Conservation (phyloP, 2,797 vertebrate species). For the Salmo trutta region DNA sequence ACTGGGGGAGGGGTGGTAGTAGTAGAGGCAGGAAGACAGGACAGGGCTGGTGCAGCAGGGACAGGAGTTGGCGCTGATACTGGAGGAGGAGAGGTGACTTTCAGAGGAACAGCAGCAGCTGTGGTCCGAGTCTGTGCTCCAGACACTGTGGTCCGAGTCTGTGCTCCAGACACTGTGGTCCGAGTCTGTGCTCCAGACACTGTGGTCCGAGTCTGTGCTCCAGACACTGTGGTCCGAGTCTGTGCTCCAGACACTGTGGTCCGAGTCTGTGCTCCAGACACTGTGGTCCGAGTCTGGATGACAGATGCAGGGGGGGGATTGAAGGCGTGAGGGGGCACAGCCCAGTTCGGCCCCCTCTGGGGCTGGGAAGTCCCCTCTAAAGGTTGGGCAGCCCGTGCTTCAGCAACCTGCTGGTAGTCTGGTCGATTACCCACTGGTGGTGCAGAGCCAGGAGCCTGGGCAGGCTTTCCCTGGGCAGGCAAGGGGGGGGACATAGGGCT, state of each 20-base stretch:
- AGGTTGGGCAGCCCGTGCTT: conserved; percentile 64
- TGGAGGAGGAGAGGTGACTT: conserved; percentile 41
- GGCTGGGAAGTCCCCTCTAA: conserved; percentile 36
- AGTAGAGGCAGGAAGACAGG: conserved; percentile 43
- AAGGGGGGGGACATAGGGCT: conserved; percentile 80
- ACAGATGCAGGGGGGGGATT: conserved; percentile 50
- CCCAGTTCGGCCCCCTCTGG: conserved; percentile 38
- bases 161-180: not conserved
- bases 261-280: conserved; percentile 53
- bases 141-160: too few species aligned
- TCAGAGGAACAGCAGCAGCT: conserved; percentile 38
- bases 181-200: conserved; percentile 43
- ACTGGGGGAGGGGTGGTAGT: conserved; percentile 34
- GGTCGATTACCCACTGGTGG: conserved; percentile 77
- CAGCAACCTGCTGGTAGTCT: conserved; percentile 76
- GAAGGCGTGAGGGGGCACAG: conserved; percentile 44
- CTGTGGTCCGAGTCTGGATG: conserved; percentile 52
- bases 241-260: conserved; percentile 35
- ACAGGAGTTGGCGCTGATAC: conserved; percentile 49
- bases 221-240: not conserved
- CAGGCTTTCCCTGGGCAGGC: conserved; percentile 74
- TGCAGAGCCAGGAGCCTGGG: conserved; percentile 69
- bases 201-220: too few species aligned
- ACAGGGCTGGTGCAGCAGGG: conserved; percentile 30
- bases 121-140: not conserved